Conservation (phyloP, 2,113 vertebrate species). For the Perca flavescens region DNA sequence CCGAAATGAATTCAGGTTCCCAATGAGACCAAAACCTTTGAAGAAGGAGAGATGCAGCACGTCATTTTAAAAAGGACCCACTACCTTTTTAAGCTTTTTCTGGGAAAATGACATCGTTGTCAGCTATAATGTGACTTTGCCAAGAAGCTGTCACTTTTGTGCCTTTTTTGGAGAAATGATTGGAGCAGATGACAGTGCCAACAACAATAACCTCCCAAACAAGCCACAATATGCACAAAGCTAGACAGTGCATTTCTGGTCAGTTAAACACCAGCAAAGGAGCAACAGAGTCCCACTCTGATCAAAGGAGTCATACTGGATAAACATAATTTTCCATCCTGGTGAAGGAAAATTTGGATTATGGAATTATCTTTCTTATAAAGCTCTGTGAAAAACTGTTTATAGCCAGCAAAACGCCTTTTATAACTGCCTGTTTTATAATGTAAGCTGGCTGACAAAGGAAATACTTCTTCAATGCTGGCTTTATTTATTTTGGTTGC, state of each 20-base stretch:
- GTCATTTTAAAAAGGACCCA: not conserved
- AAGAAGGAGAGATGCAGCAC: constrained; percentile 20
- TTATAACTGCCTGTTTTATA: constrained; percentile 19
- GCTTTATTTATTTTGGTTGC: constrained; percentile 84
- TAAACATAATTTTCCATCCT: constrained; percentile 41
- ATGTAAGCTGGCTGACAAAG: constrained; percentile 44
- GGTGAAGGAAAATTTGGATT: constrained; percentile 60
- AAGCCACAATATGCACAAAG: constrained; percentile 48
- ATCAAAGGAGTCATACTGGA: constrained; percentile 18
- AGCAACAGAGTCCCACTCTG: constrained; percentile 7
- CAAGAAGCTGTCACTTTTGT: constrained; percentile 50
- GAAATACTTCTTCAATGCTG: constrained; percentile 54
- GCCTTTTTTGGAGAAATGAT: constrained; percentile 55
- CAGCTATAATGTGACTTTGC: constrained; percentile 30
- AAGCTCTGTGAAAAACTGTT: constrained; percentile 59
- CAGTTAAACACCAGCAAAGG: constrained; percentile 46
- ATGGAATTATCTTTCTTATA: constrained; percentile 39
- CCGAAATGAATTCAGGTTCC: constrained; percentile 51
- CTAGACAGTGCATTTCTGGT: constrained; percentile 42
- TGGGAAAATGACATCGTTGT: constrained; percentile 18
- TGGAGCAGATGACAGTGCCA: constrained; percentile 38
- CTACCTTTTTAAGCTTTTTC: constrained; percentile 24
- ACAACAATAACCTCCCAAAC: constrained; percentile 60
- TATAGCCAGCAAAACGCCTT: constrained; percentile 34
- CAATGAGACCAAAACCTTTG: constrained; percentile 60